Evolutionary conservation across 92 coral and sea anemone genomes (phyloP).

Genomic region (Pocillopora meandrina): DNA sequence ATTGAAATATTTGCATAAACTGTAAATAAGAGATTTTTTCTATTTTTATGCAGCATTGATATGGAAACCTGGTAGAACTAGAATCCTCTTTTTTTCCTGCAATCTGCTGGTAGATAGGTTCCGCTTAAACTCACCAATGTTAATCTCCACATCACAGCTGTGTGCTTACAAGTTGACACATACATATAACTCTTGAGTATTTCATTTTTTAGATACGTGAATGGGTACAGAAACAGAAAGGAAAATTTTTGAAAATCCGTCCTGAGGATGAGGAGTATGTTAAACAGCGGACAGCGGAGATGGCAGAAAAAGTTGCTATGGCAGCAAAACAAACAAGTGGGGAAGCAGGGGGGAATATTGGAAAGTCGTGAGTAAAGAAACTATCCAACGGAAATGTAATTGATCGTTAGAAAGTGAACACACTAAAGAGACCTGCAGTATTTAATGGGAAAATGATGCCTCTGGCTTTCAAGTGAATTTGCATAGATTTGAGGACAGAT

Average conservation of each 20-base stretch:
- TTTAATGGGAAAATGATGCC: no score
- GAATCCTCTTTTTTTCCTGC: neutral
- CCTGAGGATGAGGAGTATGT: conserved; percentile 89
- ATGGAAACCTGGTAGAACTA: neutral
- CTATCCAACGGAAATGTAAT: neutral
- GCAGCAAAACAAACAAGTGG: conserved; percentile 14
- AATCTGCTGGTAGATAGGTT: no score
- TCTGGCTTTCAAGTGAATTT: no score
- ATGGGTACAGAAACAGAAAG: conserved; percentile 68
- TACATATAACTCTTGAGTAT: neutral
- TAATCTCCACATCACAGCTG: no score
- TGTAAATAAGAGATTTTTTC: no score
- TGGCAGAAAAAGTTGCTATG: conserved; percentile 59
- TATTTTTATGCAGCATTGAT: neutral
- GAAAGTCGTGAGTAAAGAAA: neutral
- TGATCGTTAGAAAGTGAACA: neutral
- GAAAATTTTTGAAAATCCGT: conserved; percentile 52
- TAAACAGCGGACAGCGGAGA: conserved; percentile 66
- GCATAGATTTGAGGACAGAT: no score
- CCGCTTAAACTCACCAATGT: no score
- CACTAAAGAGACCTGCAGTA: neutral
- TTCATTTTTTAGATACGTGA: conserved; percentile 56
- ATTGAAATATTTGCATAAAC: no score
- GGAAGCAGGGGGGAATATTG: conserved; percentile 5
- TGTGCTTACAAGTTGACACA: no score